phyloP scores from a whole-genome alignment of 2,888 invertebrate species.

The Dasypogon diadema region DNA sequence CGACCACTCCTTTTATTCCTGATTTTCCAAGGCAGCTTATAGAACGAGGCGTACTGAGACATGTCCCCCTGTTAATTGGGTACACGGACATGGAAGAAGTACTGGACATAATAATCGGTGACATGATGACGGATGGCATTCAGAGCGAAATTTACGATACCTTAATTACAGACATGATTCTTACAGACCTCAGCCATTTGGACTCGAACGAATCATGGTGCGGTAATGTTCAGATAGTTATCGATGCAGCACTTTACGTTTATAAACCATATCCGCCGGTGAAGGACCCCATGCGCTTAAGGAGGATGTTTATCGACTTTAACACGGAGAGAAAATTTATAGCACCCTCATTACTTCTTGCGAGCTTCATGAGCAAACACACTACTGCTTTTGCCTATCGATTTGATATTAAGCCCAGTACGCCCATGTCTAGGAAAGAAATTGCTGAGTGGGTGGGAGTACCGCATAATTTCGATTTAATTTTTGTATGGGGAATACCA shows the following conservation, averaged over 20 bases:
- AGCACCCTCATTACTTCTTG: conserved; percentile 78
- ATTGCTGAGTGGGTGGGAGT: conserved; percentile 84
- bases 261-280: conserved; percentile 78
- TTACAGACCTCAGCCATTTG: conserved; percentile 73
- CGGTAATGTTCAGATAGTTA: conserved; percentile 75
- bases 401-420: conserved; percentile 81
- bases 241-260: conserved; percentile 82
- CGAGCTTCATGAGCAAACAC: conserved; percentile 73
- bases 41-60: conserved; percentile 73
- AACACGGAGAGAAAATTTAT: conserved; percentile 82
- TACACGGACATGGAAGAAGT: conserved; percentile 88
- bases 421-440: conserved; percentile 72
- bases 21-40: conserved; percentile 76
- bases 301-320: conserved; percentile 78
- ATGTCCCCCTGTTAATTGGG: conserved; percentile 81
- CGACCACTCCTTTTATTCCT: conserved; percentile 75
- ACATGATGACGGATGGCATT: conserved; percentile 73
- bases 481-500: conserved; percentile 86
- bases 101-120: conserved; percentile 73
- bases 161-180: conserved; percentile 75
- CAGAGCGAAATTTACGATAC: conserved; percentile 71
- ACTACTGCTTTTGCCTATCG: conserved; percentile 77
- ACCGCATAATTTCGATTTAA: conserved; percentile 84
- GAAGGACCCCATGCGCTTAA: conserved; percentile 73
- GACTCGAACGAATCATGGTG: conserved; percentile 72